Evolutionary conservation across 2,888 invertebrate genomes (phyloP).

Genomic region (Trissoscelio sp.): DNA sequence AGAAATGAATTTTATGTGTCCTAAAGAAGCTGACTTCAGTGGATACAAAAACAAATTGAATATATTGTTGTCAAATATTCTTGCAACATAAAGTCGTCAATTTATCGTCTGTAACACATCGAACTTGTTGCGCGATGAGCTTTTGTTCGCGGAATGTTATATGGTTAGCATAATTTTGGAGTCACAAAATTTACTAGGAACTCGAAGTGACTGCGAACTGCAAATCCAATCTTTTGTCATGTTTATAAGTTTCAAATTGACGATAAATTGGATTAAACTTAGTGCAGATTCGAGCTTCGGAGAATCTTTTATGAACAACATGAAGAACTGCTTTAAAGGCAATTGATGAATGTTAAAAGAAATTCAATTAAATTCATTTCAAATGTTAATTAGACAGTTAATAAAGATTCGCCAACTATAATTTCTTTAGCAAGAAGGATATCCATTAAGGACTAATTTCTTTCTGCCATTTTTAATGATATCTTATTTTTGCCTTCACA

Average conservation of each 20-base stretch:
- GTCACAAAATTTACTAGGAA: background rate
- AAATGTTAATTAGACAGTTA: constrained; percentile 10
- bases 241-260: background rate
- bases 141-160: background rate
- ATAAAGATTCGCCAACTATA: constrained; percentile 4
- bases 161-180: background rate
- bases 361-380: constrained; percentile 1
- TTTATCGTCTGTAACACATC: background rate
- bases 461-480: background rate
- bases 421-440: background rate
- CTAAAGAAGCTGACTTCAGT: no score
- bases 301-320: background rate
- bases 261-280: constrained; percentile 1
- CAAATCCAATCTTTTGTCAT: constrained; percentile 6
- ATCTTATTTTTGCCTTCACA: background rate
- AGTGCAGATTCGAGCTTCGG: no score
- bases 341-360: background rate
- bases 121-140: constrained; percentile 1
- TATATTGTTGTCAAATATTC: no score
- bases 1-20: background rate
- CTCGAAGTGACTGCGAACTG: background rate
- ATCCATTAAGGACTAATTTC: background rate
- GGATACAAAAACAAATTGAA: no score
- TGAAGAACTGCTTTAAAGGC: background rate
- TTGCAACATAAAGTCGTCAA: background rate